Conservation (phyloP, 2,113 vertebrate species). For the Casuarius casuarius region DNA sequence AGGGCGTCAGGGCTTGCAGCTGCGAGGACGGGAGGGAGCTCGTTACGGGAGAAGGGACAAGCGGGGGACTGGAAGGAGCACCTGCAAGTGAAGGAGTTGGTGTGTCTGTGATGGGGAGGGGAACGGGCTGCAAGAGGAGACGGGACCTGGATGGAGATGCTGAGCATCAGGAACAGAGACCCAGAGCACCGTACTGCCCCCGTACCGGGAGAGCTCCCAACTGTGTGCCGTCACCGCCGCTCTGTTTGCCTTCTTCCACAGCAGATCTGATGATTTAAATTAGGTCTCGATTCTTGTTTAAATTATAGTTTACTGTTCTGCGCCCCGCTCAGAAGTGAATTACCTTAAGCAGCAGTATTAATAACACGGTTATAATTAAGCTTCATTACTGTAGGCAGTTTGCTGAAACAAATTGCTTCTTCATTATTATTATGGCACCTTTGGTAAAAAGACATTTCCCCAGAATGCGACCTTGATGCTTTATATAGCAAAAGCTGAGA, state of each 20-base stretch:
- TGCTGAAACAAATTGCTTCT: constrained; percentile 88
- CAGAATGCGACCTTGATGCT: constrained; percentile 86
- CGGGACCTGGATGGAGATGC: not conserved
- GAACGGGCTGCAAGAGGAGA: rapidly evolving
- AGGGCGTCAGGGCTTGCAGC: not conserved
- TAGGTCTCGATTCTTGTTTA: constrained; percentile 86
- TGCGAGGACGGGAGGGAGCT: not conserved
- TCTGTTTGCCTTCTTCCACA: constrained; percentile 77
- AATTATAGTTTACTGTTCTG: constrained; percentile 88
- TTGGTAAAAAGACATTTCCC: constrained; percentile 88
- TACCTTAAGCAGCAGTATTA: constrained; percentile 88
- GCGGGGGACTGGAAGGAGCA: not conserved
- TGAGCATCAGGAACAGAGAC: not conserved
- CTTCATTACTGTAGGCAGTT: constrained; percentile 88
- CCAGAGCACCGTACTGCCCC: too few relatives aligned
- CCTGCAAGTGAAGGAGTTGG: rapidly evolving
- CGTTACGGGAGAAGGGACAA: not conserved
- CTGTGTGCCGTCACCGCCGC: constrained; percentile 21
- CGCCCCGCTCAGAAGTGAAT: constrained; percentile 85
- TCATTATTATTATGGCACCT: constrained; percentile 89
- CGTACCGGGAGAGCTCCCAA: not conserved
- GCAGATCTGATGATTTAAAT: constrained; percentile 82
- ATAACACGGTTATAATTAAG: constrained; percentile 88
- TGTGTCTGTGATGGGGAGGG: rapidly evolving
- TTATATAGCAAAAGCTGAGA: constrained; percentile 82